Evolutionary conservation across 2,797 vertebrate genomes (phyloP).

Genomic region (Hippoglossus hippoglossus): DNA sequence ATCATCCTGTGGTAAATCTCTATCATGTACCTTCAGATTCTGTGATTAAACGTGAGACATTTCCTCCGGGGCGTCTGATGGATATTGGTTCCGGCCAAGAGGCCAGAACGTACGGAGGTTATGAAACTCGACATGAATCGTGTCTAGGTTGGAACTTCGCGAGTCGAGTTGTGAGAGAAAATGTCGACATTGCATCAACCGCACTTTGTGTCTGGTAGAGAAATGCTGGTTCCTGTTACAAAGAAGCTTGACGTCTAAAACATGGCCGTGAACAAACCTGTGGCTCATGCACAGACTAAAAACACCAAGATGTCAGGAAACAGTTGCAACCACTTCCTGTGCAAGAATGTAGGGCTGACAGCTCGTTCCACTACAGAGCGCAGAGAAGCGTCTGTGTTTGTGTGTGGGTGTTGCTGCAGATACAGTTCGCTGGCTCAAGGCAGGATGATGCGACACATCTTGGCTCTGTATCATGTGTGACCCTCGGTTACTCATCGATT

Average conservation of each 20-base stretch:
- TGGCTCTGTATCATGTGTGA: too few relatives aligned
- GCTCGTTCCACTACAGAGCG: not conserved
- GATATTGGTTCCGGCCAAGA: conserved; percentile 3
- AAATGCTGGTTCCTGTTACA: not conserved
- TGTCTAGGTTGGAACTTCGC: not conserved
- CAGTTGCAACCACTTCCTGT: conserved; percentile 61
- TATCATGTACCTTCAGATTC: conserved; percentile 6
- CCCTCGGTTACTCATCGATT: too few relatives aligned
- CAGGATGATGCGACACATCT: conserved; percentile 16
- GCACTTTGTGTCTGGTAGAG: not conserved
- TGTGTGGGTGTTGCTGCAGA: conserved; percentile 19
- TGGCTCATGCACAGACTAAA: too few relatives aligned
- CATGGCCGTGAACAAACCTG: not conserved
- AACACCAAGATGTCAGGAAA: conserved; percentile 29
- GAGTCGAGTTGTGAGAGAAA: not conserved
- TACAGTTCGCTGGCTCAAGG: not conserved
- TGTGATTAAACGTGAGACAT: conserved; percentile 24
- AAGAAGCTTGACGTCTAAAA: not conserved
- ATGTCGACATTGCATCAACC: not conserved
- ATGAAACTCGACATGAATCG: not conserved
- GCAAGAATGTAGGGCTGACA: conserved; percentile 43
- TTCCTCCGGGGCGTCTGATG: not conserved
- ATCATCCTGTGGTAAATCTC: conserved; percentile 16
- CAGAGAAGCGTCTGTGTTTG: not conserved
- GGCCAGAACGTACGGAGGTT: not conserved